Evolutionary conservation across 2,797 vertebrate species (phyloP), one percentile per base, ranked within the genome.

Genomic region (Lates japonicus): DNA sequence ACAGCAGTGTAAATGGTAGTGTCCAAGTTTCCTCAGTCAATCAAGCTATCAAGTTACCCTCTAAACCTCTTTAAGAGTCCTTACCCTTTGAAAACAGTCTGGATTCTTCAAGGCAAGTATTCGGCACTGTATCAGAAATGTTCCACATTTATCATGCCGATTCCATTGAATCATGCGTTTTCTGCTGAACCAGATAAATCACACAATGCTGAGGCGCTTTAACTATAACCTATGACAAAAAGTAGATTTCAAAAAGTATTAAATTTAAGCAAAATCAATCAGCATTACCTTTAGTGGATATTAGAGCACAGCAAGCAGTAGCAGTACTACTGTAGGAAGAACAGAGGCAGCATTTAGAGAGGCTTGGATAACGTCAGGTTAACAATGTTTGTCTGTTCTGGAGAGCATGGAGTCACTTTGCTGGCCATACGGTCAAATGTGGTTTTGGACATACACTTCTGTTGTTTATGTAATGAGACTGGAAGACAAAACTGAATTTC

Each of bases 331-430:
- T 61, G 82, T 39, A 59, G 55, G 72, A 81, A 58, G 70, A 87
- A 84, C 84, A 90, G 75, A 87, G 73, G 33, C 76, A 33, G 78
- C 79, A 61, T 81, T 86, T 74, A 85, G 9, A 57, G 57, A 59
- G 72, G 59, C 52, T 76, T 89, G 82, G 85, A 80, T 77, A 78
- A 89, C 84, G 85, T 93, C 83, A 92, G 71, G 62, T 85, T 89
- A 89, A 93, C 84, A 86, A 74, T 74, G 58, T 86, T 70, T 81
- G 74, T 85, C 89, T 92, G 85, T 80, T 85, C 71, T 55, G 61
- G 22, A 80, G 57, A 69, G 22, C 70, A 48, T 69, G 74, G 74
- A 88, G 76, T 60, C 68, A 35, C 52, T 88, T 80, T 64, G 31
- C 80, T 41, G 60, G 19, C 70, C 64, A 48, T 66, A 41, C 77